A percentile compares a stretch with the other conserved stretches of the same genome.
These are phyloP conservation scores for Falco concolor DNA, from an alignment of 2,797 vertebrate genomes.

Conservation along the genomic window DNA sequence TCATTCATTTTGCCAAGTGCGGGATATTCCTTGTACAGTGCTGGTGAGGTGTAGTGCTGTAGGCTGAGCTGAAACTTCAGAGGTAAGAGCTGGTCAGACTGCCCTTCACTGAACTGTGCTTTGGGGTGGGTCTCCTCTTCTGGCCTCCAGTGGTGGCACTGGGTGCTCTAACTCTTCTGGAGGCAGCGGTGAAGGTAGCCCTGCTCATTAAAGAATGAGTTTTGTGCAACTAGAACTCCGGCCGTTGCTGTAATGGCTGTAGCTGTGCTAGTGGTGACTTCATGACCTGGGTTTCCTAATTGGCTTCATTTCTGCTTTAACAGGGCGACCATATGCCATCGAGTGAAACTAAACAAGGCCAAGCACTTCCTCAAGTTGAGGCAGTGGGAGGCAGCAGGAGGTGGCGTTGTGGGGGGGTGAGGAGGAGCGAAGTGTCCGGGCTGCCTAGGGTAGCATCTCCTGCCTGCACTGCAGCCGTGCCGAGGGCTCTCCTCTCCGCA, in stretches of 20 bases:
- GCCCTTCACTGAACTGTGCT: background rate
- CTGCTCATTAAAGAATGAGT: accelerated
- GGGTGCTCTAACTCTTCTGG: background rate
- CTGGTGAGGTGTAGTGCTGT: background rate
- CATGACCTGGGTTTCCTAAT: background rate
- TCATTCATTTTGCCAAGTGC: accelerated
- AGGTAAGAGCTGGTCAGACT: background rate
- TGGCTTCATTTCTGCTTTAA: background rate
- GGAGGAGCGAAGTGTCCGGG: background rate
- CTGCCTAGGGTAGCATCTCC: background rate
- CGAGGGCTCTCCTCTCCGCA: background rate
- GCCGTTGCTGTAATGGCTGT: background rate
- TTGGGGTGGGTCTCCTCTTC: background rate
- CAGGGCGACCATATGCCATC: background rate
- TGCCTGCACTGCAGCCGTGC: background rate
- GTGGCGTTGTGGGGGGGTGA: background rate
- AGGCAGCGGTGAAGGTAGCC: background rate
- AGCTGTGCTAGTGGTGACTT: background rate
- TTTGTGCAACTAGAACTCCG: background rate
- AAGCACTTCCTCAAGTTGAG: background rate
- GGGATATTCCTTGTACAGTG: background rate
- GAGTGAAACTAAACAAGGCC: background rate
- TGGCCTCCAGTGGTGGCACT: background rate
- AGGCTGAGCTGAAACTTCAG: background rate
- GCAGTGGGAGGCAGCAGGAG: background rate